Base-by-base conservation (phyloP, 1,140 invertebrate genomes). In the Drosophila tristis region DNA sequence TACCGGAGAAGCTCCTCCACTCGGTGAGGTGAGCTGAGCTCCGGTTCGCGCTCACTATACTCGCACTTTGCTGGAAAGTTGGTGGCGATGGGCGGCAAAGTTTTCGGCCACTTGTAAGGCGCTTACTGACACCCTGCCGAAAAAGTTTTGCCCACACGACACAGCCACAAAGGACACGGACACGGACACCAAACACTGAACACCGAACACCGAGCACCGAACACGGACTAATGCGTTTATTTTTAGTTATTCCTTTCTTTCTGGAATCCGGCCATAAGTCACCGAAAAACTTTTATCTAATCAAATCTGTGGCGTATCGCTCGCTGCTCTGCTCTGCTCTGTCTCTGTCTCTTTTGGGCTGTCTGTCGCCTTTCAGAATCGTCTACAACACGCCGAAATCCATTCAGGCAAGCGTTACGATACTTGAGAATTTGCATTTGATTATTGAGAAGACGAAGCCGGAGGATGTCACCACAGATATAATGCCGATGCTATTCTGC, bases 391-490 rank as follows among this genome's bases (percentile, higher is more conserved):
- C 95, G 61, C 96, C 97, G 5, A 98, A 97, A 92, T 97, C 97
- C 25, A 96, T 98, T 61, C 96, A 98, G 93, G 97, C 97, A 2
- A 97, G 97, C 2, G 97, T 98, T 1, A 97, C 96, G 20, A 93
- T 99, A 44, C 92, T 99, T 74, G 98, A 99, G 93, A 98, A 98
- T 92, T 93, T 99, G 61, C 97, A 98, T 91, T 94, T 98, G 58
- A 96, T 99, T 76, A 93, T 99, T 82, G 95, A 96, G 80, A 99
- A 99, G 92, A 97, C 97, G 23, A 95, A 96, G 7, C 92, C 94
- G 23, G 96, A 97, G 16, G 97, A 98, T 61, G 94, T 98, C 25
- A 93, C 95, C 57, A 93, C 93, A 8, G 97, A 98, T 76, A 95
- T 99, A 25, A 92, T 99, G 60, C 97, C 97, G 5, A 95, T 99